These are phyloP conservation scores for Ennomos erosarius DNA, from an alignment of 2,888 invertebrate species.

Conservation along the genomic window DNA sequence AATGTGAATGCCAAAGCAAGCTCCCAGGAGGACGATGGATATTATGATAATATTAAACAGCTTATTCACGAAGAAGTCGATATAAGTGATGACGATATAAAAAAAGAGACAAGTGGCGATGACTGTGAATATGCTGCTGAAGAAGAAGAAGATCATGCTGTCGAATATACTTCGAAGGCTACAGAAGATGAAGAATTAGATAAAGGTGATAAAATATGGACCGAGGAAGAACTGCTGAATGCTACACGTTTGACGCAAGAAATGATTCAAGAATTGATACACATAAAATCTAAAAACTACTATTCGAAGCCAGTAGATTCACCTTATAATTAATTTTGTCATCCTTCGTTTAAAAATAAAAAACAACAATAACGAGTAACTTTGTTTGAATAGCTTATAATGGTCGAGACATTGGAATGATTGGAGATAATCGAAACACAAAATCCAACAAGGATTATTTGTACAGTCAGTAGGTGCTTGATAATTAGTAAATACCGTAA, in stretches of 20 bases:
- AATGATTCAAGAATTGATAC: slow-evolving; percentile 22
- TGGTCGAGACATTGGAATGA: too few species aligned
- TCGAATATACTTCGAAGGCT: not conserved
- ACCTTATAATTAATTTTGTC: not conserved
- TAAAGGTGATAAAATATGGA: not conserved
- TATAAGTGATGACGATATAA: slow-evolving; percentile 1
- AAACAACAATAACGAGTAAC: too few species aligned
- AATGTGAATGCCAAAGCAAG: too few species aligned
- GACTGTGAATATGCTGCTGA: not conserved
- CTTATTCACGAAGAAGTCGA: slow-evolving; percentile 21
- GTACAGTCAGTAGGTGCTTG: too few species aligned
- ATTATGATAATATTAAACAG: slow-evolving; percentile 6
- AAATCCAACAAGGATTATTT: too few species aligned
- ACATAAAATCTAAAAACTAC: slow-evolving; percentile 16
- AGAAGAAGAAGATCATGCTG: slow-evolving; percentile 1
- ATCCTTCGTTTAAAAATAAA: too few species aligned
- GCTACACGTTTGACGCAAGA: slow-evolving; percentile 22
- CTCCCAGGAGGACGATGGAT: not conserved
- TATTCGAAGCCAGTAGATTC: not conserved
- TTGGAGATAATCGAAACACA: too few species aligned
- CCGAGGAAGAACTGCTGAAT: slow-evolving; percentile 19
- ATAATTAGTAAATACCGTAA: too few species aligned
- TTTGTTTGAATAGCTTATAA: too few species aligned
- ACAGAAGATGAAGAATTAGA: too few species aligned
- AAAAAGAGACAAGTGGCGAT: not conserved